Evolutionary conservation across 2,888 invertebrate species (phyloP), one percentile per base, ranked within the genome.

Genomic region (Volucella zonaria): DNA sequence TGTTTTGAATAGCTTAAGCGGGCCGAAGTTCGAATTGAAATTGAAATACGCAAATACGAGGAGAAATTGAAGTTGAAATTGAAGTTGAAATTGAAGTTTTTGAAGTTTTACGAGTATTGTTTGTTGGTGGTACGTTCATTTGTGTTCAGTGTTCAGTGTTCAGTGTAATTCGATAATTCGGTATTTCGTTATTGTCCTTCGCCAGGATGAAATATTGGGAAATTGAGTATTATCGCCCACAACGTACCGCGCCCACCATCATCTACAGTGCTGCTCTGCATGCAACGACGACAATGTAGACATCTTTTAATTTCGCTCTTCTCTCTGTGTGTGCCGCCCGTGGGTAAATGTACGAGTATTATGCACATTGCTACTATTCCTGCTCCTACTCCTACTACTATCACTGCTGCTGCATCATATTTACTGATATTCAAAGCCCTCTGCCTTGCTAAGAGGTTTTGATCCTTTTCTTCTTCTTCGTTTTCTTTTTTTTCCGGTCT

Each of bases 251-350:
- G 61, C 79, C 75, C 83, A 71, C 49, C 42, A 49, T 68, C 56
- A 70, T 58, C 79, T 64, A 45, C 66, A 56, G 66, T 54, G 68
- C 54, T 51, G 75, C 66, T 47, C 38, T 42, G 66, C 51, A 79
- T 68, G 73, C 83, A 68, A 74, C 74, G 70, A 71, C 75, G 70
- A 79, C 70, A 80, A 76, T 75, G 83, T 83, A 83, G 83, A 83
- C 80, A 83, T 71, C 74, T 47, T 79, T 73, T 62, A 42, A 42
- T 54, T 52, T 58, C 18, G 14, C 59, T 51, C 43, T 45, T 31
- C 67, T 38, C 18, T 61, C 54, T 62, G 73, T 70, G 62, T 68
- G 67, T 43, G 62, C 64, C 73, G 62, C 68, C 62, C 62, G 52
- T 70, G 75, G 70, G 64, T 70, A 80, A 74, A 75, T 71, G 83